Base-by-base conservation (phyloP, 2,888 invertebrate species). In the Ornithoptera alexandrae region DNA sequence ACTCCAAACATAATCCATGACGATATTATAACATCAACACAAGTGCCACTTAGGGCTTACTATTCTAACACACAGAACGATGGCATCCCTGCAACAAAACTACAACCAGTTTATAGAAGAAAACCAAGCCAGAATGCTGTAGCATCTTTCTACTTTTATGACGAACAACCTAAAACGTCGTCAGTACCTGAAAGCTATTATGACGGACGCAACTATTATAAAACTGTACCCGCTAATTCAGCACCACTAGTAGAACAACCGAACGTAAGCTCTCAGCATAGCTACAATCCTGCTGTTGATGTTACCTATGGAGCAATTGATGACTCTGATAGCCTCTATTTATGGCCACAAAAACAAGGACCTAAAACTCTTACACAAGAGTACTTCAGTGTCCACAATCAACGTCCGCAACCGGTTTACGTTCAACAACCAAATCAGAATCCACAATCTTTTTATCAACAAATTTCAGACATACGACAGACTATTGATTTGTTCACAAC, bases 131-230 rank as follows among this genome's bases (percentile, higher is more conserved):
- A 90, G 72, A 91, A 92, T 76, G 88, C 90, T 59, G 84, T 93
- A 66, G 93, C 94, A 1, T 95, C 95, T 10, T 95, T 94, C 83
- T 96, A 94, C 77, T 96, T 95, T 79, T 95, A 95, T 76, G 95
- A 95, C 72, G 95, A 95, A 79, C 92, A 93, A 74, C 89, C 92
- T 0, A 90, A 91, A 75, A 91, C 93, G 15, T 93, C 94, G 30
- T 94, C 94, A 17, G 86, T 93, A 39, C 94, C 94, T 1, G 89
- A 93, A 66, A 86, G 92, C 1, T 92, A 83, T 77, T 93, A 87
- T 74, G 92, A 93, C 72, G 90, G 91, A 57, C 84, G 89, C 71
- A 89, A 92, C 76, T 92, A 89, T 73, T 92, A 91, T 74, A 89
- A 90, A 76, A 87, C 90, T 57, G 86, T 89, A 65, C 87, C 89